Base-by-base conservation (phyloP, 2,797 vertebrate genomes). In the Miichthys miiuy region DNA sequence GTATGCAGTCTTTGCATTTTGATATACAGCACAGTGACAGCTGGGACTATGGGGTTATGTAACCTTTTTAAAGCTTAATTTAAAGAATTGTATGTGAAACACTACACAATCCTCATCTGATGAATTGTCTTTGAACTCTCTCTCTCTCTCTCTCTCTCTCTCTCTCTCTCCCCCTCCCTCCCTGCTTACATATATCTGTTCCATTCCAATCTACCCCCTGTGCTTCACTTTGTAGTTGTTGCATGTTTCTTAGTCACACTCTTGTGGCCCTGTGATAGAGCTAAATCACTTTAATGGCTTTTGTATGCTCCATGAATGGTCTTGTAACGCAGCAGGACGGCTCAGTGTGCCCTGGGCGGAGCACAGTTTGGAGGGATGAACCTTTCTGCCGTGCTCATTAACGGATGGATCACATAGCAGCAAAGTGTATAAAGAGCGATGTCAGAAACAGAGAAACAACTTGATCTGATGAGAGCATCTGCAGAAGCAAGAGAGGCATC, bases 381-480 rank as follows among this genome's bases (percentile, higher is more conserved):
- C 70, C 69, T 61, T 66, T 63, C 66, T 11, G 7, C 30, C 2
- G 5, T 1, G 8, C 76, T 85, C 77, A 72, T 90, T 85, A 82
- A 83, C 76, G 14, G 73, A 75, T 62, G 66, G 48, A 47, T 77
- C 69, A 79, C 64, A 18, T 55, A 65, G 76, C 47, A 47, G 80
- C 13, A 20, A 48, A 48, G 27, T 27, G 55, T 63, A 51, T 46
- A 69, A 70, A 68, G 67, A 71, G 57, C 5, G 1, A 42, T 64
- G 72, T 80, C 51, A 71, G 62, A 77, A 78, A n/a, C 47, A 0
- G 61, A 87, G 75, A 41, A 61, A 38, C 54, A 27, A 46, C 62
- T 72, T 60, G 42, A 79, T 90, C 64, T 74, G 61, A 88, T 50
- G 73, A 84, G 79, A 82, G 75, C 84, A 90, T 87, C 80, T 88